phyloP scores from a whole-genome alignment of 2,797 vertebrate species.

The Alca torda region DNA sequence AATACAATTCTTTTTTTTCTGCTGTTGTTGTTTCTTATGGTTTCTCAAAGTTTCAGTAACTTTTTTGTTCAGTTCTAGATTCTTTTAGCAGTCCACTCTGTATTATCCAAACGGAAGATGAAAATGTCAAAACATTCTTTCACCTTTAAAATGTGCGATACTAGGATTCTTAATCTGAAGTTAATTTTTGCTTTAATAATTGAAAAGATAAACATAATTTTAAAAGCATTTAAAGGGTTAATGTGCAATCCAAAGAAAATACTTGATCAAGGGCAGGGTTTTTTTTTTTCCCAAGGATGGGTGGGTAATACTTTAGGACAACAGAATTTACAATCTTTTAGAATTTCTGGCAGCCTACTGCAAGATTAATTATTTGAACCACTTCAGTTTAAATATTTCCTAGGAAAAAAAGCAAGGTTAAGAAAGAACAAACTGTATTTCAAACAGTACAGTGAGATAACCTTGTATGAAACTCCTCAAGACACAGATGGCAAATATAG shows the following conservation, averaged over 20 bases:
- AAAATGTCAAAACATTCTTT: not conserved
- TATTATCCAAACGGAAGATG: not conserved
- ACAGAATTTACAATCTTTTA: not conserved
- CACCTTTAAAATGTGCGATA: not conserved
- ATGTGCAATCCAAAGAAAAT: not conserved
- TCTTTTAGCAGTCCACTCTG: not conserved
- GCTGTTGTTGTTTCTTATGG: not conserved
- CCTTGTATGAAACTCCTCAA: not conserved
- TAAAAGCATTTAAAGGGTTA: not conserved
- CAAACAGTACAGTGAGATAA: not conserved
- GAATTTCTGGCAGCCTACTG: not conserved
- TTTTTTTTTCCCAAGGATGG: fast-evolving
- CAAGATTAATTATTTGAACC: not conserved
- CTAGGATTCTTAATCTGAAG: not conserved
- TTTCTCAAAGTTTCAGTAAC: not conserved
- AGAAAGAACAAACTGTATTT: not conserved
- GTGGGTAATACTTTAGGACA: not conserved
- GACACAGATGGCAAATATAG: not conserved
- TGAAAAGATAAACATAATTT: not conserved
- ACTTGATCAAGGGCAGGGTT: not conserved
- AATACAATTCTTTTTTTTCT: not conserved
- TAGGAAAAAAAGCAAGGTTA: not conserved
- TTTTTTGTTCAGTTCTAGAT: not conserved
- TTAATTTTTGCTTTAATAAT: not conserved
- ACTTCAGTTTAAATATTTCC: not conserved